These are phyloP conservation scores for Troilus luridus DNA, from an alignment of 2,888 invertebrate genomes.

Conservation along the genomic window DNA sequence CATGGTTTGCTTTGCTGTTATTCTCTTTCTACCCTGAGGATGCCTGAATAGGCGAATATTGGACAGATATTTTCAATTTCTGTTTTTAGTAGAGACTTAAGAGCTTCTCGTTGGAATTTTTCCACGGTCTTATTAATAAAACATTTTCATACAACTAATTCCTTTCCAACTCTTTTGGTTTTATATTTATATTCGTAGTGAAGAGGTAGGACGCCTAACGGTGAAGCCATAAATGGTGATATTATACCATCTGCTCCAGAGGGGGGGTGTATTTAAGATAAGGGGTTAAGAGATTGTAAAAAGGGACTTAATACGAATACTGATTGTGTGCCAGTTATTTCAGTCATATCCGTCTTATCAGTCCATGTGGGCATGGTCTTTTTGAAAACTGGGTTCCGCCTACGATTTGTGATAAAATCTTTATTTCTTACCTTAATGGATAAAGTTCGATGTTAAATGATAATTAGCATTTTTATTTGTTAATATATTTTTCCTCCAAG, in stretches of 20 bases:
- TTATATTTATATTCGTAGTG: not conserved
- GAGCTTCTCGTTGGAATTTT: too few species aligned
- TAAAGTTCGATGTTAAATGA: not conserved
- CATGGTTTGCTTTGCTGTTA: too few species aligned
- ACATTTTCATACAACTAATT: not conserved
- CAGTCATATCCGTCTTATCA: not conserved
- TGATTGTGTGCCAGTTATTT: not conserved
- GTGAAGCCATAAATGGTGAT: not conserved
- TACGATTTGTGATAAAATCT: not conserved
- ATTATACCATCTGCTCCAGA: conserved; percentile 9
- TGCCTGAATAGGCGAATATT: too few species aligned
- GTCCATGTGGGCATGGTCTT: not conserved
- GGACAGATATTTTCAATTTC: too few species aligned
- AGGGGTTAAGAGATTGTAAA: not conserved
- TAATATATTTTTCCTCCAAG: too few species aligned
- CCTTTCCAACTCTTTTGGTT: not conserved
- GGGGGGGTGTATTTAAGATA: not conserved
- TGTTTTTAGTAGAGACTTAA: too few species aligned
- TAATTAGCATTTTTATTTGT: not conserved
- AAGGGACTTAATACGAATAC: conserved; percentile 22
- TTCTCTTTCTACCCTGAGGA: too few species aligned
- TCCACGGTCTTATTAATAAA: too few species aligned
- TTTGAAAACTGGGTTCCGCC: conserved; percentile 21
- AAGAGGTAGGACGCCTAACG: conserved; percentile 19
- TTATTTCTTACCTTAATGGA: not conserved